These are phyloP conservation scores for Trachurus trachurus DNA, from an alignment of 2,797 vertebrate species.

Conservation along the genomic window DNA sequence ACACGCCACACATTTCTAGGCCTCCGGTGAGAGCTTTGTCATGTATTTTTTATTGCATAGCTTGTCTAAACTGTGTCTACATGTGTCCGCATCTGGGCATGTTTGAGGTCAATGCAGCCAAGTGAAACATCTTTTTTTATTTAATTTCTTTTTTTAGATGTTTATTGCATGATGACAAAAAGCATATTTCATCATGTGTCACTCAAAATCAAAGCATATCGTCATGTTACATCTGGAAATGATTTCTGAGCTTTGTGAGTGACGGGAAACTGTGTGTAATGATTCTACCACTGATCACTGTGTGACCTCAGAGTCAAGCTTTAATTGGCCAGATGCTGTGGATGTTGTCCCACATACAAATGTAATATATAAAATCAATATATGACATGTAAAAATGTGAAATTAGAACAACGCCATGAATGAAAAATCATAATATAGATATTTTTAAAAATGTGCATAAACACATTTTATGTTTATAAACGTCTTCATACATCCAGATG, in stretches of 20 bases:
- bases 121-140: neutral
- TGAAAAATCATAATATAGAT: no score
- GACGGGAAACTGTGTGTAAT: conserved; percentile 22
- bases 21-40: conserved; percentile 17
- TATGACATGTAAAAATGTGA: no score
- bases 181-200: neutral
- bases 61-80: conserved; percentile 20
- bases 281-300: conserved; percentile 18
- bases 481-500: no score
- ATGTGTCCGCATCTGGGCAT: neutral
- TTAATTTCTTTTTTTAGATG: no score
- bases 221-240: neutral
- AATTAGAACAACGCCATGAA: no score
- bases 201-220: neutral
- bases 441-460: no score
- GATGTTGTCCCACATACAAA: neutral
- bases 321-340: conserved; percentile 22
- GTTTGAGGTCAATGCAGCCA: conserved; percentile 4
- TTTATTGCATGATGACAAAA: neutral
- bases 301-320: conserved; percentile 11
- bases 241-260: conserved; percentile 9
- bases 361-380: no score
- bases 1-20: conserved; percentile 2
- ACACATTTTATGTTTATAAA: no score
- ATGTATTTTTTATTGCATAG: conserved; percentile 28